A percentile compares a stretch with the other conserved stretches of the same genome.
phyloP scores from a whole-genome alignment of 2,113 vertebrate species.

The Pseudonaja textilis region DNA sequence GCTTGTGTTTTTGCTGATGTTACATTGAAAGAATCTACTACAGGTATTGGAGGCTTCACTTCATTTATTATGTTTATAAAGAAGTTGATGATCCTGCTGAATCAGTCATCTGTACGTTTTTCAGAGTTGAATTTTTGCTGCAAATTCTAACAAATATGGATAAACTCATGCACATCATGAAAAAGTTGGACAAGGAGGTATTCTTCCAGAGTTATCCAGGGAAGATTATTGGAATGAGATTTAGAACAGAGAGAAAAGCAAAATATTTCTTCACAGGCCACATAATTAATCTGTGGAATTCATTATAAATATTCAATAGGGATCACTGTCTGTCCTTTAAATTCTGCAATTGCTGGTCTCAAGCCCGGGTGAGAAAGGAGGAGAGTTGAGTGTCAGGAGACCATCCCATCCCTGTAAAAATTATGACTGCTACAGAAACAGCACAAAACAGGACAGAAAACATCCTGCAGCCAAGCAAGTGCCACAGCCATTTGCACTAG shows the following conservation, averaged over 20 bases:
- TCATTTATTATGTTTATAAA: too few species aligned
- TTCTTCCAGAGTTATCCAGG: not conserved
- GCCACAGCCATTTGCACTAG: too few species aligned
- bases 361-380: not conserved
- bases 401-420: not conserved
- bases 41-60: too few species aligned
- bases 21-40: too few species aligned
- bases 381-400: accelerated
- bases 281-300: not conserved
- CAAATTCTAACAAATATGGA: too few species aligned
- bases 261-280: not conserved
- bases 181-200: not conserved
- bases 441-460: not conserved
- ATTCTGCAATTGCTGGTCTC: not conserved
- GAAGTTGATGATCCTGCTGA: too few species aligned
- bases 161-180: not conserved
- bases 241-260: not conserved
- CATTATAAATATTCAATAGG: not conserved
- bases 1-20: too few species aligned
- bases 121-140: too few species aligned
- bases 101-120: too few species aligned
- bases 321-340: not conserved
- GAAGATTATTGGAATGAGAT: not conserved
- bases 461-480: too few species aligned
- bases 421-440: not conserved